Evolutionary conservation across 2,888 invertebrate genomes (phyloP), one percentile per base, ranked within the genome.

Genomic region (Athalia circularis): DNA sequence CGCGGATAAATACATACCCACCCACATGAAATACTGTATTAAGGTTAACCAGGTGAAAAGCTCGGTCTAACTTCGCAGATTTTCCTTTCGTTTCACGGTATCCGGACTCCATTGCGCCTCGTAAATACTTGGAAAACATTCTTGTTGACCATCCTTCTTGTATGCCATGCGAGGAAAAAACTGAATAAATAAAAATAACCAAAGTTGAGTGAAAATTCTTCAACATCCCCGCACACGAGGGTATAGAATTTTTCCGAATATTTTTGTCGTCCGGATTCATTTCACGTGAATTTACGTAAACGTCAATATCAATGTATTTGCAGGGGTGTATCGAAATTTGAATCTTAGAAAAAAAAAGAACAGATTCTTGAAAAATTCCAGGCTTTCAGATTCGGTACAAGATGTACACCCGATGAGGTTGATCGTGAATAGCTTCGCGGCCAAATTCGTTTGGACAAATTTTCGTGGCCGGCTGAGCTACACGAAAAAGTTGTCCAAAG

Each of bases 51-150:
- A 68, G 68, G 68, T 68, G 68, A 68, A 68, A 68, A 52, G 68
- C 54, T 68, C 68, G 50, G 29, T 68, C 52, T 52, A 68, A 13
- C 52, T 68, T 68, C 68, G 54, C 4, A 68, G 52, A 52, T 68
- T 11, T 52, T 29, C 29, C 15, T 68, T 52, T 52, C 29, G 68
- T 52, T 29, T 29, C 29, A 52, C 54, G 43, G 54, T 52, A 29
- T 29, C 29, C 29, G 68, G 52, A 52, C 52, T 11, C 52, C 48
- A 9, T 7, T 52, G 52, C 11, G 54, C 29, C 52, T 68, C 43
- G 68, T 68, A 54, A 68, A 68, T 68, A 68, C 52, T 52, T 52
- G 68, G 68, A 50, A 68, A 68, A 68, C 68, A 68, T 68, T 11
- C 29, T 29, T 52, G 68, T 68, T 68, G 54, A 68, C 68, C 50